Evolutionary conservation across 2,888 invertebrate species (phyloP).

Genomic region (Aphodius granarius): DNA sequence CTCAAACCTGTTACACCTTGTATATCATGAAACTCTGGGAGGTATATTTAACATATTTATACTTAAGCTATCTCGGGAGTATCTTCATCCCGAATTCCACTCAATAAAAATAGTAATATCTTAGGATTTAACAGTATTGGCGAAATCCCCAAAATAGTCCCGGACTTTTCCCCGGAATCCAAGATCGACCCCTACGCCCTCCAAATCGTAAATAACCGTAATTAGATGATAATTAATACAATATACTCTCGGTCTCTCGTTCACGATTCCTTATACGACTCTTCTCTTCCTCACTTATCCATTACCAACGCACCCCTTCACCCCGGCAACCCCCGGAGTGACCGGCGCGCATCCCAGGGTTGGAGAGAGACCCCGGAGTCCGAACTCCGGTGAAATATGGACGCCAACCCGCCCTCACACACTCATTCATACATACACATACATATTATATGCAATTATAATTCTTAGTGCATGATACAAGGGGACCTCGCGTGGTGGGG

Average conservation of each 20-base stretch:
- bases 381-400: conserved; percentile 44
- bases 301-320: conserved; percentile 18
- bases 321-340: conserved; percentile 19
- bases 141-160: background rate
- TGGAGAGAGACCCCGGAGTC: background rate
- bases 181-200: background rate
- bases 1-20: too few relatives aligned
- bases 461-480: conserved; percentile 52
- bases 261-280: conserved; percentile 22
- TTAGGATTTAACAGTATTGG: background rate
- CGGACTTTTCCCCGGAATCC: background rate
- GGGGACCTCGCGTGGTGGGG: conserved; percentile 42
- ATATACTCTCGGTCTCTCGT: conserved; percentile 34
- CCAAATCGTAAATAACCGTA: conserved; percentile 44
- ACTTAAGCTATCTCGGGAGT: too few relatives aligned
- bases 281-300: conserved; percentile 29
- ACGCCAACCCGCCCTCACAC: conserved; percentile 34
- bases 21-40: too few relatives aligned
- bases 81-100: background rate
- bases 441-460: conserved; percentile 55
- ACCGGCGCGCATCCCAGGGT: conserved; percentile 31
- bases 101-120: background rate
- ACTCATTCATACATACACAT: conserved; percentile 45
- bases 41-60: too few relatives aligned
- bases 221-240: conserved; percentile 51